Evolutionary conservation across 2,113 vertebrate species (phyloP).

Genomic region (Sphyrna mokarran): DNA sequence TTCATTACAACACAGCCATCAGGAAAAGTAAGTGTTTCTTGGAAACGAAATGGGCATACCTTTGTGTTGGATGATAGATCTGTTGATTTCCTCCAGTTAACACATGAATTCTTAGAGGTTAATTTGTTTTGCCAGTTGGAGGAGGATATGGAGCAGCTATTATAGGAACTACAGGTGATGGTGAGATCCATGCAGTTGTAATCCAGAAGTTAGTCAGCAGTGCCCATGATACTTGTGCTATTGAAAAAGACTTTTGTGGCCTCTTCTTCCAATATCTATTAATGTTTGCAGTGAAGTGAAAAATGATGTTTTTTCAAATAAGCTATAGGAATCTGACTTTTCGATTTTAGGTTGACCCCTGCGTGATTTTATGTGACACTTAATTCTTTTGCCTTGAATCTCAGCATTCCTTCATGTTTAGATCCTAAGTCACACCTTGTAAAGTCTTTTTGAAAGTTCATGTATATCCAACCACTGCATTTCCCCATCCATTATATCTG

Average conservation of each 20-base stretch:
- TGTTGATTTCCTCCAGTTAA: not conserved
- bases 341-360: not conserved
- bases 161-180: not conserved
- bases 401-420: not conserved
- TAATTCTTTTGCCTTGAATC: not conserved
- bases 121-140: not conserved
- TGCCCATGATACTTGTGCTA: not conserved
- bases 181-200: not conserved
- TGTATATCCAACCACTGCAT: too few species aligned
- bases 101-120: not conserved
- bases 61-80: not conserved
- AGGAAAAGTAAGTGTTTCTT: not conserved
- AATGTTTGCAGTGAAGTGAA: too few species aligned
- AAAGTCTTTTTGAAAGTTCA: too few species aligned
- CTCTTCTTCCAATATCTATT: not conserved
- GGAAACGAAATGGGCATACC: not conserved
- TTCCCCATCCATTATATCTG: too few species aligned
- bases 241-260: not conserved
- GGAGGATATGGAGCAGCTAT: not conserved
- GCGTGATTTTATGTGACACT: not conserved
- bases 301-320: not conserved
- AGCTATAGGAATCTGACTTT: not conserved
- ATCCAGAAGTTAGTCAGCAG: not conserved
- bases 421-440: too few species aligned
- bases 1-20: not conserved